These are phyloP conservation scores for Lepus europaeus DNA, from an alignment of 2,113 vertebrate species.

Conservation along the genomic window DNA sequence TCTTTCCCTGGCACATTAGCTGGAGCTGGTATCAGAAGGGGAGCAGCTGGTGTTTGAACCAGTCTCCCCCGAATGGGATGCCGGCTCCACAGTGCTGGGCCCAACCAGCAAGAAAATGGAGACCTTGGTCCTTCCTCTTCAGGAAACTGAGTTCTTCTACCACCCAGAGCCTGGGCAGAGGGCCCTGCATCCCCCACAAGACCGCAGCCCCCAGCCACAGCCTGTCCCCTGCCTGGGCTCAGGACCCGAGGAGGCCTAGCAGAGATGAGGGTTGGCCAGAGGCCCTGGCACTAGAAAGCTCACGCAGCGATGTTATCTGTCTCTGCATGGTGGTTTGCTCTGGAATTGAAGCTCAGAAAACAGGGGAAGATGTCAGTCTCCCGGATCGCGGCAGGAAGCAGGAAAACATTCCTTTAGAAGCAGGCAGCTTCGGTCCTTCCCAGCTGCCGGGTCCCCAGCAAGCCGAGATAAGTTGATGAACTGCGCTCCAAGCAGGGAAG, in stretches of 20 bases:
- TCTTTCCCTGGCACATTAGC: too few relatives aligned
- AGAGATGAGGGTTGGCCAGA: too few relatives aligned
- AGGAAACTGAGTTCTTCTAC: not conserved
- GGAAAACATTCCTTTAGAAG: not conserved
- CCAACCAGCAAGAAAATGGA: not conserved
- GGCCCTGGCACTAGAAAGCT: not conserved
- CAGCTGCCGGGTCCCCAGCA: constrained; percentile 52
- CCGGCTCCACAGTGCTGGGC: too few relatives aligned
- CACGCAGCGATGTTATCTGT: fast-evolving
- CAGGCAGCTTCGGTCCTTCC: not conserved
- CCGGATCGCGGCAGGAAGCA: not conserved
- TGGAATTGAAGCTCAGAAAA: not conserved
- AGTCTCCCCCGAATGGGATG: too few relatives aligned
- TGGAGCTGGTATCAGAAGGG: too few relatives aligned
- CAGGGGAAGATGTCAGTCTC: not conserved
- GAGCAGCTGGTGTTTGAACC: too few relatives aligned
- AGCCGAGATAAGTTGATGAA: constrained; percentile 61
- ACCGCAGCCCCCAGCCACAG: fast-evolving
- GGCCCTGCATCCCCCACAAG: not conserved
- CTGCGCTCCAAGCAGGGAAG: constrained; percentile 33
- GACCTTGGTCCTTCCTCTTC: not conserved
- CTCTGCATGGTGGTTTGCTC: not conserved
- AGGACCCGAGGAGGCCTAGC: fast-evolving
- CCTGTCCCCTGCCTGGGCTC: fast-evolving
- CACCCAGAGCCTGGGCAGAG: not conserved